Evolutionary conservation across 2,888 invertebrate species (phyloP).

Genomic region (Coenonympha arcania): DNA sequence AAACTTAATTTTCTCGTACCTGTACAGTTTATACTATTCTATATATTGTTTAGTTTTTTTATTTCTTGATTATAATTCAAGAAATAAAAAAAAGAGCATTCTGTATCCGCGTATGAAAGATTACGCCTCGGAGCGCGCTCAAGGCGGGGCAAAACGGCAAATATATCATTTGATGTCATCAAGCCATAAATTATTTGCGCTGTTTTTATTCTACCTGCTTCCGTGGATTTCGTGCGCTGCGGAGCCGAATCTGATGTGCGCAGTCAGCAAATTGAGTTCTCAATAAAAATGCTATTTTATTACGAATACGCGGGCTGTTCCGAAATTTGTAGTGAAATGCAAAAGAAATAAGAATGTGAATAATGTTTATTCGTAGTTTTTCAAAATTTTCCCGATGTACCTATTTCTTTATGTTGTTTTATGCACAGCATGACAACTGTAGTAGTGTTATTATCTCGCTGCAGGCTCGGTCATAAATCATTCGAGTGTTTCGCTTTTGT

Average conservation of each 20-base stretch:
- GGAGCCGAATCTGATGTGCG: conserved; percentile 7
- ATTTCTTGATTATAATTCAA: too few relatives aligned
- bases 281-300: not conserved
- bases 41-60: too few relatives aligned
- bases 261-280: not conserved
- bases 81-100: conserved; percentile 1
- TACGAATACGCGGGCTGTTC: too few relatives aligned
- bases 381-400: too few relatives aligned
- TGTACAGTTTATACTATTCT: too few relatives aligned
- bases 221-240: conserved; percentile 17
- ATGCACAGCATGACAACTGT: too few relatives aligned
- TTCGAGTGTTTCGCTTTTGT: too few relatives aligned
- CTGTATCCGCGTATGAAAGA: conserved; percentile 36
- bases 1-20: not conserved
- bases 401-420: too few relatives aligned
- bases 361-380: not conserved
- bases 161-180: conserved; percentile 58
- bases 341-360: too few relatives aligned
- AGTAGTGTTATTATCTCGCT: too few relatives aligned
- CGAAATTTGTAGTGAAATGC: too few relatives aligned
- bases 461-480: too few relatives aligned
- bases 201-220: conserved; percentile 22
- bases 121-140: conserved; percentile 37
- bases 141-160: conserved; percentile 45
- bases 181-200: conserved; percentile 55